Conservation (phyloP, 92 coral and sea anemone species). For the Virgularia gustaviana region DNA sequence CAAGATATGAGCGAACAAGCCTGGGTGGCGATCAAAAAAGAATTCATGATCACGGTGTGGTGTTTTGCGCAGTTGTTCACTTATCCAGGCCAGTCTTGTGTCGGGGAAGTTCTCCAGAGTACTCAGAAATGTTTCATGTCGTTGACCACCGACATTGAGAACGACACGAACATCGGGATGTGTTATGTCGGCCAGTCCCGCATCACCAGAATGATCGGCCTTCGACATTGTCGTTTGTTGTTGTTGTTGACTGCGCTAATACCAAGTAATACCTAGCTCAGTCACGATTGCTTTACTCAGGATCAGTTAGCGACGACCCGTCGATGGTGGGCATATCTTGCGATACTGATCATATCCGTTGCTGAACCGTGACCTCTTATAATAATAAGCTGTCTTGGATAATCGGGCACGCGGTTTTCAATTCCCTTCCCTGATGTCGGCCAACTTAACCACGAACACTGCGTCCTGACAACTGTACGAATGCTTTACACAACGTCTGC, state of each 20-base stretch:
- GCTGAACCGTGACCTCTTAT: too few relatives aligned
- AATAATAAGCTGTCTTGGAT: too few relatives aligned
- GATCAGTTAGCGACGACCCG: not conserved
- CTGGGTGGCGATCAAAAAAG: slow-evolving; percentile 94
- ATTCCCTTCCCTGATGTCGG: too few relatives aligned
- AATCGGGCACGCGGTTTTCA: too few relatives aligned
- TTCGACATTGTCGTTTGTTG: not conserved
- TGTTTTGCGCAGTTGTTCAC: slow-evolving; percentile 76
- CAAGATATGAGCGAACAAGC: slow-evolving; percentile 81
- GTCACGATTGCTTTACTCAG: not conserved
- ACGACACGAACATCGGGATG: slow-evolving; percentile 70
- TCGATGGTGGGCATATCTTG: not conserved
- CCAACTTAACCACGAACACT: too few relatives aligned
- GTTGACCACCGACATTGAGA: slow-evolving; percentile 82
- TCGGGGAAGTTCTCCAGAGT: slow-evolving; percentile 88
- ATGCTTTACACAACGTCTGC: too few relatives aligned
- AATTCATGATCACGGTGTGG: slow-evolving; percentile 74
- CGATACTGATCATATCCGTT: too few relatives aligned
- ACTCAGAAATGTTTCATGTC: slow-evolving; percentile 85
- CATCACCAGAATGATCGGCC: slow-evolving; percentile 50
- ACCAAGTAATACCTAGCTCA: not conserved
- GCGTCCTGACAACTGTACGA: too few relatives aligned
- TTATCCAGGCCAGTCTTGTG: slow-evolving; percentile 75
- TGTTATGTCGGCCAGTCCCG: too few relatives aligned
- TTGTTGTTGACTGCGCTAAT: too few relatives aligned